Evolutionary conservation across 30 jellyfish, hydroid and myxozoan species (phyloP).

Genomic region (Nemopilema nomurai): DNA sequence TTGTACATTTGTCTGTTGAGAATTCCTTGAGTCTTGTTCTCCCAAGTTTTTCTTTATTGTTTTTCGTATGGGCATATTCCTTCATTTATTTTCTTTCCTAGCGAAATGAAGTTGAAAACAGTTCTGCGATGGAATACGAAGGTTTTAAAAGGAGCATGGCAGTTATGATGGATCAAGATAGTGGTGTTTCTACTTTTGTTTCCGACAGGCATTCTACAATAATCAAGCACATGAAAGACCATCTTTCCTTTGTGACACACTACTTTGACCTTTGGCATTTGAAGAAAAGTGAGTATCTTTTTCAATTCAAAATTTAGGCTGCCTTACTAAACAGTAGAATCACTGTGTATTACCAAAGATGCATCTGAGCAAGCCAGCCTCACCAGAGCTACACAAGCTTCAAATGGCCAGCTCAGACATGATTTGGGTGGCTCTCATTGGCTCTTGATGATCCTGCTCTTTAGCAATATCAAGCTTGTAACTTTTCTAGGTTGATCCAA

Average conservation of each 20-base stretch:
- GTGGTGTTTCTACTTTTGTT: constrained; percentile 17
- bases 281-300: constrained; percentile 12
- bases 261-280: constrained; percentile 42
- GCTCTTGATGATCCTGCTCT: neutral
- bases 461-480: neutral
- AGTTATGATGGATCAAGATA: constrained; percentile 7
- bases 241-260: constrained; percentile 10
- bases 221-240: constrained; percentile 17
- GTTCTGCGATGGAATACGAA: constrained; percentile 28
- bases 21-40: too few relatives aligned
- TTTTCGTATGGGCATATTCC: too few relatives aligned
- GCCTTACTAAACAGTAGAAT: neutral
- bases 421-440: neutral
- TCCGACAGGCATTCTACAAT: constrained; percentile 20
- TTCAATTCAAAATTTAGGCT: neutral
- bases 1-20: too few relatives aligned
- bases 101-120: constrained; percentile 32
- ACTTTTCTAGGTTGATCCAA: neutral
- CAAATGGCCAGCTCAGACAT: neutral
- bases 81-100: too few relatives aligned
- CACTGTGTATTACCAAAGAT: neutral
- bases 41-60: too few relatives aligned
- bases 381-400: neutral
- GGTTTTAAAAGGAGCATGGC: constrained; percentile 24
- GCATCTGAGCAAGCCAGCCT: neutral